Conservation (phyloP, 2,888 invertebrate species). For the Schizaphis graminum region DNA sequence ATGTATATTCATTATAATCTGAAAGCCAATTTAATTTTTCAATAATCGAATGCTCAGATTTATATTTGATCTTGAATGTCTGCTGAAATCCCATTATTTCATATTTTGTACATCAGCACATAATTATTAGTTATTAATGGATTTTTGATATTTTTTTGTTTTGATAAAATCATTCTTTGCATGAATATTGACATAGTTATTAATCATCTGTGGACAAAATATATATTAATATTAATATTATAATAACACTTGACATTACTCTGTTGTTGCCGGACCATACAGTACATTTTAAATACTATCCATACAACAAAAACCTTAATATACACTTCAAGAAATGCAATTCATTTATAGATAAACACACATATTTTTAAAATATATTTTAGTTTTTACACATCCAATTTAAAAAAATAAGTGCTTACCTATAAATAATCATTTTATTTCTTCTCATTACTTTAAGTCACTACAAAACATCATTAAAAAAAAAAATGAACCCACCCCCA, state of each 20-base stretch:
- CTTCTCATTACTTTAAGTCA: background rate
- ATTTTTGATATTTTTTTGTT: constrained; percentile 27
- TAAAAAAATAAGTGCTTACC: background rate
- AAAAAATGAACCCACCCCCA: too few relatives aligned
- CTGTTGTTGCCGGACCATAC: too few relatives aligned
- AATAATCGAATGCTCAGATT: background rate
- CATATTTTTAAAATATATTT: too few relatives aligned
- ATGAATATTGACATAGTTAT: background rate
- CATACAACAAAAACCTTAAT: background rate
- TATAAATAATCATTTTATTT: background rate
- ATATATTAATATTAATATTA: background rate
- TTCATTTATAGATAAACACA: too few relatives aligned
- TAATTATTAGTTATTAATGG: constrained; percentile 16
- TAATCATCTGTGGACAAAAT: constrained; percentile 1
- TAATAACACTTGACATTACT: background rate
- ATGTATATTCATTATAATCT: background rate
- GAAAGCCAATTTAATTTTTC: background rate
- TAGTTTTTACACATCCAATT: too few relatives aligned
- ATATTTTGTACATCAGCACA: background rate
- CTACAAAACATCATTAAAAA: too few relatives aligned
- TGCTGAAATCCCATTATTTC: background rate
- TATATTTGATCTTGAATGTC: background rate
- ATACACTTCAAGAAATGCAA: background rate
- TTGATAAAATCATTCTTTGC: background rate
- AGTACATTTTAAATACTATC: background rate